Conservation (phyloP, 1,140 invertebrate genomes). For the Danaus melanippus region DNA sequence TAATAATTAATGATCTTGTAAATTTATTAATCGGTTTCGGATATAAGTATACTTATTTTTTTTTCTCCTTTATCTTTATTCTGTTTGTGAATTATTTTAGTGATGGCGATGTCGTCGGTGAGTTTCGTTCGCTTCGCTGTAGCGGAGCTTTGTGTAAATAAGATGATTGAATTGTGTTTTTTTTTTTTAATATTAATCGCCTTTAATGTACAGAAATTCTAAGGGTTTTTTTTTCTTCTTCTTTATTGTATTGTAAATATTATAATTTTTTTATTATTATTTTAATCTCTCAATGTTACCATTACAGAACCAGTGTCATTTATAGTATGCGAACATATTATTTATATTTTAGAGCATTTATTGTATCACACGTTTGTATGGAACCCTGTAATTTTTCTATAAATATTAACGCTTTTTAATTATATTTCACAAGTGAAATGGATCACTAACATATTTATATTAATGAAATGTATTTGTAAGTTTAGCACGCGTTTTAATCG, state of each 20-base stretch:
- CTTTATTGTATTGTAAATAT: constrained; percentile 32
- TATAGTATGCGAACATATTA: constrained; percentile 21
- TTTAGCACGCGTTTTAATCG: constrained; percentile 1
- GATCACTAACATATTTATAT: constrained; percentile 15
- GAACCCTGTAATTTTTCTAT: constrained; percentile 1
- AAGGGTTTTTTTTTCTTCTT: constrained; percentile 16
- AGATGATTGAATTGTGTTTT: constrained; percentile 9
- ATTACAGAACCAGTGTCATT: constrained; percentile 39
- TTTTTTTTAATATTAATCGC: constrained; percentile 8
- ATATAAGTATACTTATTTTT: constrained; percentile 21
- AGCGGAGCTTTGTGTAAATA: constrained; percentile 15
- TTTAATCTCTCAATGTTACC: constrained; percentile 40
- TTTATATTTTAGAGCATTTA: constrained; percentile 18
- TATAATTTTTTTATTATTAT: constrained; percentile 18
- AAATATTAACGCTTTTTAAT: constrained; percentile 10
- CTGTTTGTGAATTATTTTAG: constrained; percentile 2
- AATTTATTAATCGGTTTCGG: constrained; percentile 25
- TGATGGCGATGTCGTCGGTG: too few species aligned
- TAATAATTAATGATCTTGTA: constrained; percentile 25
- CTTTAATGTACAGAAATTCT: constrained; percentile 11
- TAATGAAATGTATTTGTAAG: constrained; percentile 11
- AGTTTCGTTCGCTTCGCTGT: constrained; percentile 8
- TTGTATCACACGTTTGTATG: constrained; percentile 1
- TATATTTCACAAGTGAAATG: constrained; percentile 3
- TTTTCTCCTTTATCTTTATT: not conserved